Conservation (phyloP, 2,797 vertebrate genomes). For the Pseudomugil gertrudae region DNA sequence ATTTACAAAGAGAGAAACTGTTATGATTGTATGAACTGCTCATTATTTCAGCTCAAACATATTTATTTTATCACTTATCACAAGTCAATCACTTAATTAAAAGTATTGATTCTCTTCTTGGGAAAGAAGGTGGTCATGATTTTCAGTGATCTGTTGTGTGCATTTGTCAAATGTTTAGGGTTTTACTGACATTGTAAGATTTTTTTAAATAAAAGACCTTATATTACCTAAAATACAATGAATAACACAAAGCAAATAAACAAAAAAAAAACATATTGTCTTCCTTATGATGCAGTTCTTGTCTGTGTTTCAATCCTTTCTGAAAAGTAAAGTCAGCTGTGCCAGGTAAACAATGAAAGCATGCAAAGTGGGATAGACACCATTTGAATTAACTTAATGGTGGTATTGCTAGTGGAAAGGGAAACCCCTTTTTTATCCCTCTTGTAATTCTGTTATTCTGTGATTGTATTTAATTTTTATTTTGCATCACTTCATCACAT, state of each 20-base stretch:
- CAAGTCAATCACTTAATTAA: not conserved
- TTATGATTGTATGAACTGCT: not conserved
- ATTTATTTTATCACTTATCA: not conserved
- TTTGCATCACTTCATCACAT: too few relatives aligned
- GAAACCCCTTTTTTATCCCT: too few relatives aligned
- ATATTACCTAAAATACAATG: too few relatives aligned
- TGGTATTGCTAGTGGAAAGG: too few relatives aligned
- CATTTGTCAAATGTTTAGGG: too few relatives aligned
- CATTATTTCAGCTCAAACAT: not conserved
- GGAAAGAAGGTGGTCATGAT: not conserved
- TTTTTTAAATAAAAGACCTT: too few relatives aligned
- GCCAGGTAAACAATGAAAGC: too few relatives aligned
- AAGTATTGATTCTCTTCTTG: not conserved
- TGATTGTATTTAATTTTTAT: too few relatives aligned
- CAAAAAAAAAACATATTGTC: not conserved
- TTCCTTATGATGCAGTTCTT: not conserved
- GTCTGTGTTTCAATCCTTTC: not conserved
- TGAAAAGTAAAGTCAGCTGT: not conserved
- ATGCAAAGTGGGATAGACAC: not conserved
- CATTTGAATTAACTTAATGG: too few relatives aligned
- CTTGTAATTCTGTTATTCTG: too few relatives aligned
- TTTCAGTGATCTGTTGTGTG: not conserved
- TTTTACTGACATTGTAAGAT: too few relatives aligned
- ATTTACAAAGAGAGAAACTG: not conserved
- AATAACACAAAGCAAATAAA: not conserved